Evolutionary conservation across 2,888 invertebrate species (phyloP).

Genomic region (Lasioglossum calceatum): DNA sequence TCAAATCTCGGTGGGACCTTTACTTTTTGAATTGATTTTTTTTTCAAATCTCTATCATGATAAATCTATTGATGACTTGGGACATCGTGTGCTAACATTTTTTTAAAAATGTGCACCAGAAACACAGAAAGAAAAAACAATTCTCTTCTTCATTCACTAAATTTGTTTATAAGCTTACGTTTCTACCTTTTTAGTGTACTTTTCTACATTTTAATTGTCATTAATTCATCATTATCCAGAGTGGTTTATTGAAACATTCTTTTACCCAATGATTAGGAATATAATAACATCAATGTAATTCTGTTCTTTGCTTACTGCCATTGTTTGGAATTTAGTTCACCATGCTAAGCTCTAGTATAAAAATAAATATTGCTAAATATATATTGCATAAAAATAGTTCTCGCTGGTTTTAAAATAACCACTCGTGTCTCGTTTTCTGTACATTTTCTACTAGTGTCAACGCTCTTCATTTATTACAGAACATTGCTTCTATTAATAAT

Average conservation of each 20-base stretch:
- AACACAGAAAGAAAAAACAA: no score
- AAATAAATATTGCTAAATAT: neutral
- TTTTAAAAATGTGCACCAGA: neutral
- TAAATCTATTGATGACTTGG: neutral
- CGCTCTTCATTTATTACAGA: neutral
- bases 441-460: no score
- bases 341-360: no score
- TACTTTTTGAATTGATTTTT: constrained; percentile 55
- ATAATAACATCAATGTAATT: no score
- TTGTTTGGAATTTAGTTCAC: neutral
- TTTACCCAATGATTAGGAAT: neutral
- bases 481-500: neutral
- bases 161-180: neutral
- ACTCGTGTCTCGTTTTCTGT: neutral
- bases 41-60: neutral
- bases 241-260: neutral
- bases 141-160: neutral
- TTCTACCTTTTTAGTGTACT: constrained; percentile 57
- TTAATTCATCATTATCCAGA: no score
- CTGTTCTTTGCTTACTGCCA: neutral
- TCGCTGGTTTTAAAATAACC: neutral
- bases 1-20: constrained; percentile 92
- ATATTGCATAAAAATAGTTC: neutral
- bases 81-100: neutral
- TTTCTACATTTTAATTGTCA: neutral